Conservation (phyloP, 2,797 vertebrate genomes). For the Myotis vivesi region DNA sequence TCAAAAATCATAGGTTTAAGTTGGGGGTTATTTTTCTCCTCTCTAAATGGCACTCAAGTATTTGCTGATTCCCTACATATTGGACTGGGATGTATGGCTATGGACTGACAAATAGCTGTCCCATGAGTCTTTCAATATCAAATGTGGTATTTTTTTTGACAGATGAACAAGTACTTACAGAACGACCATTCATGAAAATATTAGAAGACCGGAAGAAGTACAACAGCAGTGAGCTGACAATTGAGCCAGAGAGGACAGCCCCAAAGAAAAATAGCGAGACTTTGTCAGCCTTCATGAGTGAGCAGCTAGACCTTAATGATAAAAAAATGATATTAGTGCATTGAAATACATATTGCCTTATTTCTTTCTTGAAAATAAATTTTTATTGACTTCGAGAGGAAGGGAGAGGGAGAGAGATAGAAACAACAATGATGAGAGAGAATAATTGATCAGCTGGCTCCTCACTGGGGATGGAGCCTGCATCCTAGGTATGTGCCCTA, state of each 20-base stretch:
- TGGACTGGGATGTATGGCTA: not conserved
- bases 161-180: not conserved
- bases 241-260: not conserved
- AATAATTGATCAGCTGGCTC: too few relatives aligned
- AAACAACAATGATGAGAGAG: too few relatives aligned
- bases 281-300: not conserved
- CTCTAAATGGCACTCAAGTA: not conserved
- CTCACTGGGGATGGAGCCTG: too few relatives aligned
- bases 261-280: not conserved
- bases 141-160: conserved; percentile 32
- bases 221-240: not conserved
- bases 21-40: not conserved
- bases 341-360: not conserved
- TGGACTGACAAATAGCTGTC: not conserved
- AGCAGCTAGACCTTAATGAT: not conserved
- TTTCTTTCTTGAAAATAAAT: not conserved
- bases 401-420: too few relatives aligned
- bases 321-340: not conserved
- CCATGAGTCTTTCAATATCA: not conserved
- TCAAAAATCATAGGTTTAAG: not conserved
- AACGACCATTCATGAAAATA: not conserved
- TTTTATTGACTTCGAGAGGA: too few relatives aligned
- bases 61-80: not conserved
- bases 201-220: not conserved
- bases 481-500: too few relatives aligned